Percentiles rank a stretch among this genome's conserved stretches.
Evolutionary conservation across 1,140 invertebrate species (phyloP).

Genomic region (Hylyphantes graminicola): DNA sequence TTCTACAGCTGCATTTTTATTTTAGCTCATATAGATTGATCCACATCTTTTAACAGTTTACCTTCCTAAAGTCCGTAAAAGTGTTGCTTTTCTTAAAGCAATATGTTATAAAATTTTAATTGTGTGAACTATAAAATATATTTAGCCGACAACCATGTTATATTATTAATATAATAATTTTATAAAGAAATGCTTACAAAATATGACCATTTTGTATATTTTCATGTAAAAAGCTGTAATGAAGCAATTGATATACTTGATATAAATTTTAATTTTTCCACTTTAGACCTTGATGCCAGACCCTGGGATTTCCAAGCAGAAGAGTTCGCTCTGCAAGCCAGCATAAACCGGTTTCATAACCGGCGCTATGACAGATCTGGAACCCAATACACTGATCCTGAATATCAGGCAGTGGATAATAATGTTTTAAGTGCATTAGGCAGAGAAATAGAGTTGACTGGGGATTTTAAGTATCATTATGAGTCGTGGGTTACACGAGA

Average conservation of each 20-base stretch:
- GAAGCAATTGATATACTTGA: too few relatives aligned
- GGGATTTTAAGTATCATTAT: conserved; percentile 97
- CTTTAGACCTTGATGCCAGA: conserved; percentile 89
- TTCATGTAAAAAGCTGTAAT: too few relatives aligned
- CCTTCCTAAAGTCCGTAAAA: too few relatives aligned
- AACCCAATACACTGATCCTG: conserved; percentile 69
- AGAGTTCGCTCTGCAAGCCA: conserved; percentile 91
- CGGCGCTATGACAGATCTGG: conserved; percentile 78
- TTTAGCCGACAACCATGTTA: too few relatives aligned
- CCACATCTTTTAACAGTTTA: too few relatives aligned
- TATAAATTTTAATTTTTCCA: conserved; percentile 24
- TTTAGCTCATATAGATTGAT: too few relatives aligned
- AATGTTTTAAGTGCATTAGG: conserved; percentile 86
- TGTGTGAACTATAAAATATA: not conserved
- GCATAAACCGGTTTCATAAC: conserved; percentile 95
- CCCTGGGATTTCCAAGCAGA: conserved; percentile 99
- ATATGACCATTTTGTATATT: too few relatives aligned
- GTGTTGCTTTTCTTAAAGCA: too few relatives aligned
- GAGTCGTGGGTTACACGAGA: conserved; percentile 96
- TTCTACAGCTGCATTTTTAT: too few relatives aligned
- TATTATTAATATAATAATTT: too few relatives aligned
- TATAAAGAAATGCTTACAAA: too few relatives aligned
- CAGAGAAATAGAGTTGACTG: conserved; percentile 79
- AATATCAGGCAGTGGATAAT: conserved; percentile 87
- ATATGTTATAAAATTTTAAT: not conserved